phyloP scores from a whole-genome alignment of 2,888 invertebrate genomes.

The Agrochola macilenta region DNA sequence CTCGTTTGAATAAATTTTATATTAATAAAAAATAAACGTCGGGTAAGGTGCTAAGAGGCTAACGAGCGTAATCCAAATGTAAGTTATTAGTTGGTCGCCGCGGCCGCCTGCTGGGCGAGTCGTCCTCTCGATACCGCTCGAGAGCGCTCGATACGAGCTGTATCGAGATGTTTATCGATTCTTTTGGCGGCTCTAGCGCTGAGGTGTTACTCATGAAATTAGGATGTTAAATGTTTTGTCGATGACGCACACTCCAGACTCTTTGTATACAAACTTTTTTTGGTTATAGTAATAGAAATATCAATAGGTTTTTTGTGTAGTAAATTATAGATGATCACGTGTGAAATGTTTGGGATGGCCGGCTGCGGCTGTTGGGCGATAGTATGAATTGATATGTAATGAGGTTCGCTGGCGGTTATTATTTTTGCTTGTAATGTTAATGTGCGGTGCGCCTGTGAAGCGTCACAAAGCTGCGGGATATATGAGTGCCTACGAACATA shows the following conservation, averaged over 20 bases:
- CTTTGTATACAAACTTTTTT: conserved; percentile 75
- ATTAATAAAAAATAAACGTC: conserved; percentile 88
- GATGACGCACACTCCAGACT: conserved; percentile 86
- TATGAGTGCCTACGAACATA: conserved; percentile 11
- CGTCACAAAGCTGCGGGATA: conserved; percentile 16
- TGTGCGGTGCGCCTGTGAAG: conserved; percentile 28
- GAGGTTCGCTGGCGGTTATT: conserved; percentile 41
- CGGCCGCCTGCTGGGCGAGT: conserved; percentile 83
- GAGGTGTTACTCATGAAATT: conserved; percentile 89
- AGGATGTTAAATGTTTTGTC: conserved; percentile 89
- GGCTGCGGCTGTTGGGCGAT: conserved; percentile 41
- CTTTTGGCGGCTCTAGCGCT: conserved; percentile 89
- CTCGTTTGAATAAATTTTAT: conserved; percentile 88
- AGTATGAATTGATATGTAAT: conserved; percentile 59
- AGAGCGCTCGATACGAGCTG: conserved; percentile 66
- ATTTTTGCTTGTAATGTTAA: conserved; percentile 59
- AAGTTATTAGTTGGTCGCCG: conserved; percentile 86
- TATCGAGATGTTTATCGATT: conserved; percentile 85
- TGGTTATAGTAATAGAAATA: conserved; percentile 83
- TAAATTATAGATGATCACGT: conserved; percentile 78
- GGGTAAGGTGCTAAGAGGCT: conserved; percentile 89
- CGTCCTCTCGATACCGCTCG: conserved; percentile 76
- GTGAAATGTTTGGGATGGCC: conserved; percentile 72
- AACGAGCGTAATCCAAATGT: conserved; percentile 90
- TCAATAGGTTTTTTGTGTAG: conserved; percentile 81